Evolutionary conservation across 2,113 vertebrate species (phyloP).

Genomic region (Chrysochloris asiatica): DNA sequence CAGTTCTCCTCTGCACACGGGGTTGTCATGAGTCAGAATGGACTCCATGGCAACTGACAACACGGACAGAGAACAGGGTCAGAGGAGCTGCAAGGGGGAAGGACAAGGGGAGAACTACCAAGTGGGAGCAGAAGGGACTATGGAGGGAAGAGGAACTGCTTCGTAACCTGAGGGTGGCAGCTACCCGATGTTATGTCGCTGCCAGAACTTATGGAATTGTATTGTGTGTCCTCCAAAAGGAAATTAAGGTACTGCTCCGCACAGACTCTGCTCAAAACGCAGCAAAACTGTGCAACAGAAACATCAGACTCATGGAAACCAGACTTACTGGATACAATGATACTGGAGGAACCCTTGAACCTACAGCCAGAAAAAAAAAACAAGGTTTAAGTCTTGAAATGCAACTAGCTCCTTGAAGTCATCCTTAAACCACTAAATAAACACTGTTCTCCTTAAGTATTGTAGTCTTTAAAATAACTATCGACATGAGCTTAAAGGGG

Average conservation of each 20-base stretch:
- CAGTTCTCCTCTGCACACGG: neutral
- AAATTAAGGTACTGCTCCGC: neutral
- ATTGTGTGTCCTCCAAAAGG: neutral
- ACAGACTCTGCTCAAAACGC: neutral
- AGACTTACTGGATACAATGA: neutral
- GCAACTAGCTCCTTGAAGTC: too few relatives aligned
- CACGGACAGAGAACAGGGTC: neutral
- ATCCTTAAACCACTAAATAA: too few relatives aligned
- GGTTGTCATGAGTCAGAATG: neutral
- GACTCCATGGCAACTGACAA: neutral
- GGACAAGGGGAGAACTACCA: fast-evolving
- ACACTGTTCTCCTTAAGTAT: too few relatives aligned
- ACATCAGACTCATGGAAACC: neutral
- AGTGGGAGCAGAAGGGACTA: too few relatives aligned
- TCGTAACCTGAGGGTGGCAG: neutral
- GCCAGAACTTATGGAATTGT: neutral
- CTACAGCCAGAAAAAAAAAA: neutral
- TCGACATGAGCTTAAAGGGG: neutral
- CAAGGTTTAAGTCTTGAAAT: neutral
- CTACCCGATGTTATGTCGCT: neutral
- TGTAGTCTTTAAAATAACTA: too few relatives aligned
- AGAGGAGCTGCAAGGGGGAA: neutral
- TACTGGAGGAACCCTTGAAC: neutral
- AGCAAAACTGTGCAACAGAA: neutral
- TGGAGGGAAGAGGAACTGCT: neutral